These are phyloP conservation scores for Bos javanicus DNA, from an alignment of 2,113 vertebrate genomes.

Conservation along the genomic window DNA sequence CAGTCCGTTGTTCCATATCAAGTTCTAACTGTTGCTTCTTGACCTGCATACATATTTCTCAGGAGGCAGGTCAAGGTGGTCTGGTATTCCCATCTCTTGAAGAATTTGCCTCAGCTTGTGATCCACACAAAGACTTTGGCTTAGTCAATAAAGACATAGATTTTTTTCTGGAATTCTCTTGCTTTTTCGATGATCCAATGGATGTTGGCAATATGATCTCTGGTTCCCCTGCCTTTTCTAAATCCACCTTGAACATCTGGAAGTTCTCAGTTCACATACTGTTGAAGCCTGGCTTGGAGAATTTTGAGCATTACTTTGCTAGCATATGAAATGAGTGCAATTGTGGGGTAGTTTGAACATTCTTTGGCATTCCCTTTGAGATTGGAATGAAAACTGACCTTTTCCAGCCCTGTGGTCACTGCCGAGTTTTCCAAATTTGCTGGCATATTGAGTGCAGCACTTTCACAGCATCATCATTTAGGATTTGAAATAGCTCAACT, in stretches of 20 bases:
- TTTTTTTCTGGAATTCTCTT: not conserved
- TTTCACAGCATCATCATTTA: not conserved
- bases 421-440: not conserved
- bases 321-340: not conserved
- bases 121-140: not conserved
- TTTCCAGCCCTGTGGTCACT: not conserved
- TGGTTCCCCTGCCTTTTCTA: not conserved
- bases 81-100: not conserved
- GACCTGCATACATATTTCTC: not conserved
- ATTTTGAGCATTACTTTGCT: not conserved
- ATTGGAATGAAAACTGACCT: not conserved
- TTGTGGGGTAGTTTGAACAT: not conserved
- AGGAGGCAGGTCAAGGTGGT: not conserved
- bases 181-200: not conserved
- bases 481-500: not conserved
- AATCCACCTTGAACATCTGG: not conserved
- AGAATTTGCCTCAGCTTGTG: not conserved
- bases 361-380: not conserved
- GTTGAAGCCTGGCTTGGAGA: not conserved
- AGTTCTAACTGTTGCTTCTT: not conserved
- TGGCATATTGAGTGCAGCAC: not conserved
- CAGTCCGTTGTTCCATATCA: not conserved
- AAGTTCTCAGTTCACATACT: not conserved
- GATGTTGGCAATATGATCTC: not conserved
- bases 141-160: not conserved